A percentile compares a stretch with the other conserved stretches of the same genome.
phyloP scores from a whole-genome alignment of 2,113 vertebrate genomes.

The Oceanodroma tethys region DNA sequence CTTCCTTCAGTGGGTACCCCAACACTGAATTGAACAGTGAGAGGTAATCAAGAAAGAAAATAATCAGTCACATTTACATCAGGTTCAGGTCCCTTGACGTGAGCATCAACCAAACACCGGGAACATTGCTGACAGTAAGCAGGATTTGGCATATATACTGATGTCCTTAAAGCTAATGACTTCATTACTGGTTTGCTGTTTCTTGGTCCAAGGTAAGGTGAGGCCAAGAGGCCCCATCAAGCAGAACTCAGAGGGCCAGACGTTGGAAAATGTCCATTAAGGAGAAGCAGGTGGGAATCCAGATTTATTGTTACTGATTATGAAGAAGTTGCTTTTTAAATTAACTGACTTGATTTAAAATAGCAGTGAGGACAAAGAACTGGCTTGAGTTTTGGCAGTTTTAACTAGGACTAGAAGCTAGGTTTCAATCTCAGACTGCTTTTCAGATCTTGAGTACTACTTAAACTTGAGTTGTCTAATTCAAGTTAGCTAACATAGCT shows the following conservation, averaged over 20 bases:
- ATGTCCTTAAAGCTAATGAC: neutral
- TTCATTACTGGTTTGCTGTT: neutral
- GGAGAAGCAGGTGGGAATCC: neutral
- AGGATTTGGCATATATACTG: neutral
- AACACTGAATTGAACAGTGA: neutral
- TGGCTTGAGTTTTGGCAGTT: neutral
- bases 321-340: neutral
- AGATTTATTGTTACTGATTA: neutral
- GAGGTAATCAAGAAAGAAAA: neutral
- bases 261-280: neutral
- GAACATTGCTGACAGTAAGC: neutral
- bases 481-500: neutral
- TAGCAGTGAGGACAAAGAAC: neutral
- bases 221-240: neutral
- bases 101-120: neutral
- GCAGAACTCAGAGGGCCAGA: neutral
- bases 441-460: neutral
- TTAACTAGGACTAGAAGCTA: neutral
- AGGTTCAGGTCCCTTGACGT: neutral
- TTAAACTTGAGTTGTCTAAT: neutral
- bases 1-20: neutral
- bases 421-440: neutral
- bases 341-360: neutral
- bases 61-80: neutral
- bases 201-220: neutral